phyloP scores from a whole-genome alignment of 2,797 vertebrate genomes.

The Tenualosa ilisha region DNA sequence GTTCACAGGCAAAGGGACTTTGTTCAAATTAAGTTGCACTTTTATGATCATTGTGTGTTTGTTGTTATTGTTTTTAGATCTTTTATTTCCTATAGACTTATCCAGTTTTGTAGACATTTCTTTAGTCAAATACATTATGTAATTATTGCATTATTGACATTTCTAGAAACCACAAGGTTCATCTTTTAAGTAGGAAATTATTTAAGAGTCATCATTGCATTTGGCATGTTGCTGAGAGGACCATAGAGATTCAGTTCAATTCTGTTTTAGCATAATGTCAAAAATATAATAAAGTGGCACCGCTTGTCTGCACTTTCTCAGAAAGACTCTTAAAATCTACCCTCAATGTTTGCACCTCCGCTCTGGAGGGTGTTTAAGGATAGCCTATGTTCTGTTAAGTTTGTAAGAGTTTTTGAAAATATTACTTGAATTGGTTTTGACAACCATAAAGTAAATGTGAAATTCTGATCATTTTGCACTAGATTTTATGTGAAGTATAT shows the following conservation, averaged over 20 bases:
- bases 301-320: slow-evolving; percentile 4
- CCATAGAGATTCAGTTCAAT: background rate
- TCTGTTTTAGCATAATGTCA: too few species aligned
- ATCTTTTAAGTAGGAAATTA: background rate
- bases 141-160: background rate
- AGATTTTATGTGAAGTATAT: background rate
- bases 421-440: background rate
- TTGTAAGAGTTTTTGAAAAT: background rate
- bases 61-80: background rate
- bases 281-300: background rate
- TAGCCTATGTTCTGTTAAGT: background rate
- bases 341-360: background rate
- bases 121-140: background rate
- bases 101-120: background rate
- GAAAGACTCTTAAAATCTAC: background rate
- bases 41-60: background rate
- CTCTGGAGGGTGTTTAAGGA: background rate
- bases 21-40: background rate
- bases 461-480: background rate
- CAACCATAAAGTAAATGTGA: slow-evolving; percentile 8
- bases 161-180: background rate
- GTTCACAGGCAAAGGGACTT: background rate
- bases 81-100: background rate
- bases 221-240: background rate
- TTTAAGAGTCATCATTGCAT: background rate